Percentiles rank a stretch among this genome's conserved stretches.
Conservation (phyloP, 1,140 invertebrate genomes). For the Pachypeltis micranthus region DNA sequence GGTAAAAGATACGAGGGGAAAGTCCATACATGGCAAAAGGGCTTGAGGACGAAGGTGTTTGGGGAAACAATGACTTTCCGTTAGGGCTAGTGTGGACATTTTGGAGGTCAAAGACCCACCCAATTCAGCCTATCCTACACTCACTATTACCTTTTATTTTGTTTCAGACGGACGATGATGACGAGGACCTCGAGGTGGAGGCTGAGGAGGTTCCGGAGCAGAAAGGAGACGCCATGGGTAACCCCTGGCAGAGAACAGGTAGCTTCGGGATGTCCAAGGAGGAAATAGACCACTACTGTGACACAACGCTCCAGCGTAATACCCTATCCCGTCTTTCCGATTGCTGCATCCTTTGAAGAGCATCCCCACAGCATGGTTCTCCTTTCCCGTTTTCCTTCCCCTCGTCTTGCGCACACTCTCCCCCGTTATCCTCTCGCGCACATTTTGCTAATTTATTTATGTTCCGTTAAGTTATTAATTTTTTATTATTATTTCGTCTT, state of each 20-base stretch:
- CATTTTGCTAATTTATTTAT: not conserved
- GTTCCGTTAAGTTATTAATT: not conserved
- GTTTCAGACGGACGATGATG: slow-evolving; percentile 29
- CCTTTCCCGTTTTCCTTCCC: not conserved
- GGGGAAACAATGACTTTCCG: too few species aligned
- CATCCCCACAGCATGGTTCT: not conserved
- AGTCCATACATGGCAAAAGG: too few species aligned
- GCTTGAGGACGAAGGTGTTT: too few species aligned
- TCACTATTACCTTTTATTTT: too few species aligned
- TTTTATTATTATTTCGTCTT: too few species aligned
- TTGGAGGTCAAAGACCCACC: too few species aligned
- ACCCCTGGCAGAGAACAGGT: slow-evolving; percentile 29
- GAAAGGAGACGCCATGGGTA: slow-evolving; percentile 30
- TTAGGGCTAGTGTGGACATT: too few species aligned
- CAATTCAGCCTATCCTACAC: too few species aligned
- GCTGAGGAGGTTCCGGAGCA: slow-evolving; percentile 34
- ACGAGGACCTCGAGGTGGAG: slow-evolving; percentile 36
- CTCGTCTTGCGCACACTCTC: too few species aligned
- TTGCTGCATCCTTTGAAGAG: slow-evolving; percentile 14
- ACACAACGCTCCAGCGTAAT: slow-evolving; percentile 62
- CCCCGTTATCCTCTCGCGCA: not conserved
- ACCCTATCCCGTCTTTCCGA: slow-evolving; percentile 15
- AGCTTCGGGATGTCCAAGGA: slow-evolving; percentile 37
- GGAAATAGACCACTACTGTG: slow-evolving; percentile 64
- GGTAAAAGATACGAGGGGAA: too few species aligned